A percentile compares a stretch with the other conserved stretches of the same genome.
Conservation (phyloP, 2,113 vertebrate species). For the Macroglossus sobrinus region DNA sequence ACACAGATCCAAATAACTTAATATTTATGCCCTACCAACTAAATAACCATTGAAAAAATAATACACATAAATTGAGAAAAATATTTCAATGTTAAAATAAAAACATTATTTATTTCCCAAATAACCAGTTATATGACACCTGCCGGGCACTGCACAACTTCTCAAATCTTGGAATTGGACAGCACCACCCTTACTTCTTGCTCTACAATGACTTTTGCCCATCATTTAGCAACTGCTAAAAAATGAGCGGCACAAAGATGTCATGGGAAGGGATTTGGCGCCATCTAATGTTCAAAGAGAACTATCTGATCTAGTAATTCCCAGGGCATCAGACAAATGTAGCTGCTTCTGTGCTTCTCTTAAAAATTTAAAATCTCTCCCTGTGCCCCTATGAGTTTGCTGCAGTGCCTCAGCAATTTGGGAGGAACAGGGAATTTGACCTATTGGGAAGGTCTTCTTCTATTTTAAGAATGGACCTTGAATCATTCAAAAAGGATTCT, state of each 20-base stretch:
- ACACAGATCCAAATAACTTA: not conserved
- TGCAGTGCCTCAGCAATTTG: not conserved
- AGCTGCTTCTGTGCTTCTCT: not conserved
- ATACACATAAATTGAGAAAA: not conserved
- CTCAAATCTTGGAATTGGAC: not conserved
- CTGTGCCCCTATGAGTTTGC: not conserved
- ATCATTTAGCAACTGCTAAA: not conserved
- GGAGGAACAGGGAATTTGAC: not conserved
- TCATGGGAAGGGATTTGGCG: not conserved
- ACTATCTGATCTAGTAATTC: not conserved
- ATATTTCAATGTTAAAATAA: not conserved
- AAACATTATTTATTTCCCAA: not conserved
- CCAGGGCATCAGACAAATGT: not conserved
- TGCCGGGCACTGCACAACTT: not conserved
- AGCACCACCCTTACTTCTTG: not conserved
- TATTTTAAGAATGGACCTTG: not conserved
- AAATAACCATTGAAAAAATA: not conserved
- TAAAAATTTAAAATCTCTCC: not conserved
- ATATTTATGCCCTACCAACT: not conserved
- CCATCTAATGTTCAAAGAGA: slow-evolving; percentile 57
- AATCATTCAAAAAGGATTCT: not conserved
- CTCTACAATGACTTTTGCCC: not conserved
- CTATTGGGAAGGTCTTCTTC: not conserved
- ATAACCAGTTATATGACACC: not conserved
- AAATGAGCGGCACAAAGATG: not conserved